Base-by-base conservation (phyloP, 2,113 vertebrate species). In the Anolis sagrei region DNA sequence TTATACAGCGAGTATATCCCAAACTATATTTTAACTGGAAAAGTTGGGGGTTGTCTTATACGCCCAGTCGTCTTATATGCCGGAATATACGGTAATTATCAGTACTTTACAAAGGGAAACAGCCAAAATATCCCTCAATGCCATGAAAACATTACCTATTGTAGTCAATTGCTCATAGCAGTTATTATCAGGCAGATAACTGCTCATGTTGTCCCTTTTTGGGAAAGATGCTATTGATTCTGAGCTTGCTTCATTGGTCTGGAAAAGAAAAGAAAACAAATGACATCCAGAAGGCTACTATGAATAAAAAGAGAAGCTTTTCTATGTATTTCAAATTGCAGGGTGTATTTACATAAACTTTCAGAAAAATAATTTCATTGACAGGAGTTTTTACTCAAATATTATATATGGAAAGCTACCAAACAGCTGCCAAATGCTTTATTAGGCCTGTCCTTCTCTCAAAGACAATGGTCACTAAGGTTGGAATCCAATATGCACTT, bases 181-280 rank as follows among this genome's bases (percentile, higher is more conserved):
- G 84, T 93, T 94, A 94, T 96, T 97, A 94, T 99, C 98, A 5
- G 98, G 98, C 54, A 97, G 94, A 90, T 98, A 98, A 95, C 91
- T 97, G 90, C 97, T 98, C 99, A 99, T 99, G 91, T 95, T 96
- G 96, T 97, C 97, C 96, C 93, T 95, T 86, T 92, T 96, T 27
- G 97, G 97, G 94, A 97, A 96, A 75, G 97, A 95, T 84, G 95
- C 98, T 97, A 98, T 95, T 86, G 97, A 98, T 94, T 99, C 98
- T 88, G 94, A 95, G 95, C 98, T 98, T 61, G 98, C 98, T 93
- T 99, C 99, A 99, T 99, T 97, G 95, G 97, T 95, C 98, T 99
- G 93, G 83, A 89, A 36, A 90, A 87, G 66, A 48, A 76, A 93
- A 87, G 87, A 86, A 79, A 21, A 86, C 79, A 73, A 91, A 73